phyloP scores from a whole-genome alignment of 2,113 vertebrate genomes.

The Paraplagusia blochii region DNA sequence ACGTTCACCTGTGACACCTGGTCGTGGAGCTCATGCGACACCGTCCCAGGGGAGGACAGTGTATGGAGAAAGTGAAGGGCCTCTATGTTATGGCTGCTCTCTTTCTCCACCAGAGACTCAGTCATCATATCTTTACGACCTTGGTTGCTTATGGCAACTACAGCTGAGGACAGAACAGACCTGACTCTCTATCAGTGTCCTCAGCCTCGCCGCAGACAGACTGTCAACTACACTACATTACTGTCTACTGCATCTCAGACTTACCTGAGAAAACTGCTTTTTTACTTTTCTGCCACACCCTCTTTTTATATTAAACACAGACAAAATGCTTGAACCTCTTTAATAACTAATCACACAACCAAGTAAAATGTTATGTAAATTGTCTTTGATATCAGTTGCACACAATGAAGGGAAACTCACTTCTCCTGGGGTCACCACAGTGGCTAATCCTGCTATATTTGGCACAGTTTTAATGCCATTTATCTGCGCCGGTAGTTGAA shows the following conservation, averaged over 20 bases:
- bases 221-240: not conserved
- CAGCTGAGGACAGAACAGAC: not conserved
- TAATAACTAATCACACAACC: too few relatives aligned
- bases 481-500: too few relatives aligned
- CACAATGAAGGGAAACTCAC: too few relatives aligned
- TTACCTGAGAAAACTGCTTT: not conserved
- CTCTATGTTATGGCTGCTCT: constrained; percentile 3
- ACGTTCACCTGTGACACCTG: not conserved
- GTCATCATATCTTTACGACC: constrained; percentile 5
- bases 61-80: not conserved
- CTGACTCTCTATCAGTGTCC: not conserved
- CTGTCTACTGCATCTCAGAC: not conserved
- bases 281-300: not conserved
- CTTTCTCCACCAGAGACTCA: not conserved
- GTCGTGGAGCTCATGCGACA: not conserved
- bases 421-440: too few relatives aligned
- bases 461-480: too few relatives aligned
- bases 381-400: too few relatives aligned
- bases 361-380: too few relatives aligned
- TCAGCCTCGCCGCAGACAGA: not conserved
- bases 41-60: not conserved
- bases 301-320: too few relatives aligned
- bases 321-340: too few relatives aligned
- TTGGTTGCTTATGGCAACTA: constrained; percentile 4
- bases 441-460: too few relatives aligned